Conservation (phyloP, 2,113 vertebrate species). For the Vicugna pacos region DNA sequence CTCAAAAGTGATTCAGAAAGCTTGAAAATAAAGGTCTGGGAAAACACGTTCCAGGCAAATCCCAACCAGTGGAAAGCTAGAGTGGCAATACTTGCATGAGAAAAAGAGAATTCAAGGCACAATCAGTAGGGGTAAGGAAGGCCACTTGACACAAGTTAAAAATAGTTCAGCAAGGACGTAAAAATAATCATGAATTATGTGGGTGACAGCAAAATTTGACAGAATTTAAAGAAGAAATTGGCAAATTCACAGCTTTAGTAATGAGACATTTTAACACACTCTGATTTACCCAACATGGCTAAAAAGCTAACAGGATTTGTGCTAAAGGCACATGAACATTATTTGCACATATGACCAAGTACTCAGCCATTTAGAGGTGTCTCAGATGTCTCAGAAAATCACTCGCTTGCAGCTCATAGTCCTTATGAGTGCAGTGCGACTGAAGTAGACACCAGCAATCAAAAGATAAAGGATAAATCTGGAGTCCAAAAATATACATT, state of each 20-base stretch:
- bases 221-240: conserved; percentile 26
- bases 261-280: background rate
- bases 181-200: background rate
- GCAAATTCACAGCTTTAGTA: background rate
- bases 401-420: background rate
- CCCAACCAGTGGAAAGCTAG: background rate
- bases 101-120: background rate
- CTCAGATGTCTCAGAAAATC: conserved; percentile 18
- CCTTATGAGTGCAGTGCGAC: background rate
- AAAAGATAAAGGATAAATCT: background rate
- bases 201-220: conserved; percentile 12
- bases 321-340: background rate
- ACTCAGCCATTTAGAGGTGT: background rate
- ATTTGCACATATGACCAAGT: background rate
- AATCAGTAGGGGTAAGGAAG: background rate
- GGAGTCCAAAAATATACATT: conserved; percentile 14
- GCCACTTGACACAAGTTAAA: background rate
- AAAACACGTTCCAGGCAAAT: background rate
- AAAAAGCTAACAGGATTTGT: background rate
- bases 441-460: background rate
- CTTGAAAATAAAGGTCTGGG: background rate
- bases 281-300: conserved; percentile 4
- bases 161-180: background rate
- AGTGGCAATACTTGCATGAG: background rate
- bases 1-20: background rate